These are phyloP conservation scores for Styela plicata DNA, from an alignment of 23 tunicate species.

Conservation along the genomic window DNA sequence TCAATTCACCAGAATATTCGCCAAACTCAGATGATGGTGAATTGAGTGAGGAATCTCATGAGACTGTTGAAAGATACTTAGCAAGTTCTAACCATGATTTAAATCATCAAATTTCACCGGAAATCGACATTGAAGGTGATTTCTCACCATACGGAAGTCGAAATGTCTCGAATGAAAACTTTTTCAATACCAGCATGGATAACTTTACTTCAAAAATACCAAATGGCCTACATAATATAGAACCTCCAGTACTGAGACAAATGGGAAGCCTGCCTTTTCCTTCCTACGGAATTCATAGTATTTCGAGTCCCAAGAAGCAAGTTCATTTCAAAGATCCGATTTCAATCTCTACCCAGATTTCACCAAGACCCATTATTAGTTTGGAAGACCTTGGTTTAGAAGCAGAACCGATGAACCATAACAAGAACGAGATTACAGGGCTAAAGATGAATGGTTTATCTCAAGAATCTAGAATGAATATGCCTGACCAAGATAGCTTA, in stretches of 20 bases:
- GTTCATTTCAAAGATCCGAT: slow-evolving; percentile 8
- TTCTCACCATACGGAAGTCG: neutral
- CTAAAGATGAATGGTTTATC: neutral
- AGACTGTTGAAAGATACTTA: too few species aligned
- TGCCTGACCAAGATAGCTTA: neutral
- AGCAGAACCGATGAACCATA: neutral
- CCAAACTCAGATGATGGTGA: too few species aligned
- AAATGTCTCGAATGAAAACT: neutral
- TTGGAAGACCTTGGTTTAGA: slow-evolving; percentile 1
- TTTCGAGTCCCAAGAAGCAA: neutral
- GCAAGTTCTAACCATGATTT: too few species aligned
- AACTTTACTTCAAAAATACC: neutral
- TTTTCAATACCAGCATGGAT: neutral
- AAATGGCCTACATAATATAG: neutral
- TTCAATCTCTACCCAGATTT: neutral
- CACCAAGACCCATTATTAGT: neutral
- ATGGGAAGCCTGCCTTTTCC: neutral
- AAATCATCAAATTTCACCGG: too few species aligned
- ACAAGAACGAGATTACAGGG: neutral
- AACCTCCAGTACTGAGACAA: neutral
- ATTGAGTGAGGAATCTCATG: too few species aligned
- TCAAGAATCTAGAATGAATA: too few species aligned
- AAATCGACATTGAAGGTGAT: neutral
- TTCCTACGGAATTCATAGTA: neutral
- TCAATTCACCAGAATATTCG: too few species aligned